Evolutionary conservation across 92 coral and sea anemone genomes (phyloP), one percentile per base, ranked within the genome.

Genomic region (Nematostella vectensis): DNA sequence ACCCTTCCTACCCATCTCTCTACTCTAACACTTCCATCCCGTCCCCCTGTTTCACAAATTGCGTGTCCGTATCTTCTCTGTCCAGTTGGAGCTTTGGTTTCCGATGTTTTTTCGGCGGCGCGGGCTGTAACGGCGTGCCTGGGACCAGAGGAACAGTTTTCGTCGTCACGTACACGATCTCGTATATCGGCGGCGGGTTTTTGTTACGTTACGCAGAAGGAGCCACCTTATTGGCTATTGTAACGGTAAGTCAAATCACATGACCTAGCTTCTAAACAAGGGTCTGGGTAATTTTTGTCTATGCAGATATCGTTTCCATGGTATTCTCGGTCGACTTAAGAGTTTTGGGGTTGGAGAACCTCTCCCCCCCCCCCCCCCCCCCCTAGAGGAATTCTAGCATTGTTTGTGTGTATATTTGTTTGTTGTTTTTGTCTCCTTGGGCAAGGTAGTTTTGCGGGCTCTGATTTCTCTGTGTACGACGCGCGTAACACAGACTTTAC

Each of bases 21-120:
- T n/a, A n/a, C n/a, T n/a, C n/a, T n/a, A n/a, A n/a, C n/a, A n/a
- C n/a, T n/a, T n/a, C n/a, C n/a, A n/a, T n/a, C n/a, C n/a, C n/a
- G n/a, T n/a, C n/a, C n/a, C n/a, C n/a, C n/a, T n/a, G n/a, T n/a
- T n/a, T n/a, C n/a, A n/a, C n/a, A n/a, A n/a, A n/a, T n/a, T n/a
- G n/a, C n/a, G n/a, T n/a, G n/a, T n/a, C n/a, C n/a, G n/a, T n/a
- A n/a, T n/a, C n/a, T n/a, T n/a, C n/a, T n/a, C n/a, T n/a, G 16
- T 54, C 38, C 47, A 88, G 96, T 43, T 88, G 96, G 96, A 69
- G 78, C 81, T 78, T 64, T 64, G 96, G 96, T 49, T 4, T 82
- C 4, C 82, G 57, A 11, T 82, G 93, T 63, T 88, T 88, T 55
- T 83, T 88, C 28, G 93, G 93, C 17, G 75, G 71, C 20, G 81